A percentile compares a stretch with the other conserved stretches of the same genome.
These are phyloP conservation scores for Paramuricea clavata DNA, from an alignment of 92 coral and sea anemone genomes.

Conservation along the genomic window DNA sequence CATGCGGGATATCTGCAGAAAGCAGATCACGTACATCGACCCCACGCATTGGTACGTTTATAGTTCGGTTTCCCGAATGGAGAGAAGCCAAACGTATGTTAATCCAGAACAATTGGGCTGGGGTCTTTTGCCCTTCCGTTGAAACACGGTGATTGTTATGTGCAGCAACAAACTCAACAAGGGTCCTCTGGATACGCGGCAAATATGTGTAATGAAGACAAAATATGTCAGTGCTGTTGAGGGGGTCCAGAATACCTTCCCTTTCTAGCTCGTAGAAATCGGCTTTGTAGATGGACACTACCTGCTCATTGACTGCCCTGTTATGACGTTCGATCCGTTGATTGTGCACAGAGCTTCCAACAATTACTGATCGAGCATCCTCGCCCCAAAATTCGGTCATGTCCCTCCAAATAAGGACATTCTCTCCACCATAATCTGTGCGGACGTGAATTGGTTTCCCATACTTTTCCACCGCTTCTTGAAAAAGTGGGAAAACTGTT, in stretches of 20 bases:
- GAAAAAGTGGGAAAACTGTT: too few species aligned
- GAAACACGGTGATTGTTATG: conserved; percentile 67
- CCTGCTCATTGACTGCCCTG: too few species aligned
- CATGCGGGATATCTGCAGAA: conserved; percentile 54
- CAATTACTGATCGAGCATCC: too few species aligned
- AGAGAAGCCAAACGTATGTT: conserved; percentile 48
- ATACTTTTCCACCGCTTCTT: too few species aligned
- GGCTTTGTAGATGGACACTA: too few species aligned
- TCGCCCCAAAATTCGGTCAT: too few species aligned
- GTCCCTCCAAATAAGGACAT: too few species aligned
- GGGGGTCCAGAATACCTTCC: conserved; percentile 49
- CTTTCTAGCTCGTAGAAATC: conserved; percentile 46
- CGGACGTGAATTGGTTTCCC: too few species aligned
- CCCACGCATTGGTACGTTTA: not conserved
- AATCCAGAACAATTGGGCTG: conserved; percentile 58
- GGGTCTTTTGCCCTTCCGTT: conserved; percentile 38
- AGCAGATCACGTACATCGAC: not conserved
- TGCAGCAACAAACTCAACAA: conserved; percentile 51
- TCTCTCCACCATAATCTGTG: too few species aligned
- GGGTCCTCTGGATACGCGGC: conserved; percentile 47
- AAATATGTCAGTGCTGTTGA: conserved; percentile 65
- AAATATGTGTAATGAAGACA: conserved; percentile 64
- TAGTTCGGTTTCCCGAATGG: not conserved
- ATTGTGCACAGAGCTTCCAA: too few species aligned
- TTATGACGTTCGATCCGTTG: too few species aligned